Base-by-base conservation (phyloP, 1,140 invertebrate genomes). In the Drosophila asahinai region DNA sequence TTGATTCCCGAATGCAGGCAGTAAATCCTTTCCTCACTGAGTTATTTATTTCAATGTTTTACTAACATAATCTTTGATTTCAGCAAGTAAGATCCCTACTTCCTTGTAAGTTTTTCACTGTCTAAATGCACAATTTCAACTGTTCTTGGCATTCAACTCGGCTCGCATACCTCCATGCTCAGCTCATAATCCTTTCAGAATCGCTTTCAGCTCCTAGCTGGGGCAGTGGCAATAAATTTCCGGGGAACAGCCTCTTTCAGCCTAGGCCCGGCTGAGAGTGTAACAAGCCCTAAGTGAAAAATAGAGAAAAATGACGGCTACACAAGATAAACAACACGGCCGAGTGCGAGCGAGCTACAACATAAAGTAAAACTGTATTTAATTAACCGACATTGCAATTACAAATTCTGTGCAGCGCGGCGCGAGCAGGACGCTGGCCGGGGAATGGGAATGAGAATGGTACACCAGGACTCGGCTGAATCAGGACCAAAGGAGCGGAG, bases 371-470 rank as follows among this genome's bases (percentile, higher is more conserved):
- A 91, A 91, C 89, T 89, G 89, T 91, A 91, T 91, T 91, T 91
- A 91, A 91, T 91, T 91, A 91, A 91, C 87, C 87, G 87, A 87
- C 87, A 91, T 91, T 87, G 87, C 87, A 91, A 91, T 91, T 91
- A 91, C 87, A 91, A 91, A 91, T 91, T 91, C 87, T 89, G 87
- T 91, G 81, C 83, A 89, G 73, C 83, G 81, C 81, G 73, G 78
- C 78, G 67, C 63, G 60, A 55, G 27, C 48, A 51, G 67, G 49
- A 55, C 57, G 36, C 57, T 40, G 60, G 25, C 22, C 47, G 27
- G 49, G 63, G 38, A 62, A 27, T 42, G 40, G 57, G 40, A 43
- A 38, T 45, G 49, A 48, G 43, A 54, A 27, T 47, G 40, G 42
- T 36, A 19, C n/a, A 51, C 27, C 74, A 71, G 81, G 64, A 80